phyloP scores from a whole-genome alignment of 1,140 invertebrate genomes.

The Drosophila sp. region DNA sequence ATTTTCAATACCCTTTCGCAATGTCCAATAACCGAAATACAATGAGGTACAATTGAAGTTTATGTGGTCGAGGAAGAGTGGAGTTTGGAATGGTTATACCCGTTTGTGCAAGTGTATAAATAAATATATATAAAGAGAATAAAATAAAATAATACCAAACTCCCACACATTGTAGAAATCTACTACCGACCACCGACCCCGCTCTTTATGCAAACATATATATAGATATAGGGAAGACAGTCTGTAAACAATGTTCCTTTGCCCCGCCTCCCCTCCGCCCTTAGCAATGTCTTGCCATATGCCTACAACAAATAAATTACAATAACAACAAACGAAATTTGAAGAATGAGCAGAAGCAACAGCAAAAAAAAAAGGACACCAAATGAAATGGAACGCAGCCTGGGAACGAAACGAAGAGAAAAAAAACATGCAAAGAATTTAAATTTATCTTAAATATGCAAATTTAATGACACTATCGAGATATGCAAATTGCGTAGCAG shows the following conservation, averaged over 20 bases:
- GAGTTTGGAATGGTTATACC: not conserved
- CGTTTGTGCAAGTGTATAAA: not conserved
- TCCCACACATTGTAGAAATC: conserved; percentile 42
- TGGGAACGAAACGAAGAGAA: conserved; percentile 12
- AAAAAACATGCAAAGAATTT: conserved; percentile 69
- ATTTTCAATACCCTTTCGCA: not conserved
- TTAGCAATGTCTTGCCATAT: conserved; percentile 7
- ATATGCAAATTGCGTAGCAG: conserved; percentile 64
- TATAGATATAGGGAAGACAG: conserved; percentile 23
- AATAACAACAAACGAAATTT: conserved; percentile 56
- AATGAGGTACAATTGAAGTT: too few species aligned
- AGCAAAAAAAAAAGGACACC: conserved; percentile 34
- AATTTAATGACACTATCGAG: conserved; percentile 74
- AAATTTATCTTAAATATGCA: conserved; percentile 76
- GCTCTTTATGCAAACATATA: conserved; percentile 1
- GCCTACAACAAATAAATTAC: conserved; percentile 55
- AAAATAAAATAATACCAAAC: conserved; percentile 30
- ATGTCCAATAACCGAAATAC: too few species aligned
- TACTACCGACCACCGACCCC: conserved; percentile 21
- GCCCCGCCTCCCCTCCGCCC: not conserved
- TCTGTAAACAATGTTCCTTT: conserved; percentile 53
- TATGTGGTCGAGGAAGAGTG: too few species aligned
- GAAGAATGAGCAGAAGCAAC: conserved; percentile 50
- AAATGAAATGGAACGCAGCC: conserved; percentile 41
- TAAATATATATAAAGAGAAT: conserved; percentile 14